Evolutionary conservation across 2,113 vertebrate genomes (phyloP).

Genomic region (Potamarius usumacintae): DNA sequence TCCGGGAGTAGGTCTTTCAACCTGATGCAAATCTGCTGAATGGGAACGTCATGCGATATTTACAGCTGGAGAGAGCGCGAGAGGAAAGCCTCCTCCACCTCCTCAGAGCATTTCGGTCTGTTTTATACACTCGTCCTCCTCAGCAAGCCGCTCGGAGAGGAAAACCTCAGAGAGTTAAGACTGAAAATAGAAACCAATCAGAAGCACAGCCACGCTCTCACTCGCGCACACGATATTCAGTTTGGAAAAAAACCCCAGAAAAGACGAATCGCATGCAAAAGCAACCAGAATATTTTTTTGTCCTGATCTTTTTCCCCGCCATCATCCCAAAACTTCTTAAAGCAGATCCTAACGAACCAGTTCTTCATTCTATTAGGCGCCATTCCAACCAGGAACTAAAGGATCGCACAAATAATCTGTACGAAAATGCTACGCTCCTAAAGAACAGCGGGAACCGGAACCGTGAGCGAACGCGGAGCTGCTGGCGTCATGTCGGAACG

Average conservation of each 20-base stretch:
- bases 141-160: background rate
- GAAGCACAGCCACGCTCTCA: background rate
- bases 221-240: background rate
- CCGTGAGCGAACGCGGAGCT: background rate
- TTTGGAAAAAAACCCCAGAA: background rate
- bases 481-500: no score
- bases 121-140: background rate
- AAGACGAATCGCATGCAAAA: background rate
- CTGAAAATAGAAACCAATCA: constrained; percentile 26
- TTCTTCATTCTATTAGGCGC: background rate
- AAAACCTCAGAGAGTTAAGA: background rate
- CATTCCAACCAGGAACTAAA: background rate
- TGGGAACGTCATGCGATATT: constrained; percentile 53
- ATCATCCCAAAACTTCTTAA: background rate
- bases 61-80: constrained; percentile 31
- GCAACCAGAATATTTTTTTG: background rate
- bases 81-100: background rate
- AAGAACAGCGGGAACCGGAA: background rate
- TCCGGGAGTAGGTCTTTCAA: constrained; percentile 19
- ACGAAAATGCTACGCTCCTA: background rate
- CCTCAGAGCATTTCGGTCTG: background rate
- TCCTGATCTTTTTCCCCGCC: no score
- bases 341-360: background rate
- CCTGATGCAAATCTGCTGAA: constrained; percentile 49
- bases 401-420: background rate